phyloP scores from a whole-genome alignment of 2,113 vertebrate genomes.

The Crotalus helleri region DNA sequence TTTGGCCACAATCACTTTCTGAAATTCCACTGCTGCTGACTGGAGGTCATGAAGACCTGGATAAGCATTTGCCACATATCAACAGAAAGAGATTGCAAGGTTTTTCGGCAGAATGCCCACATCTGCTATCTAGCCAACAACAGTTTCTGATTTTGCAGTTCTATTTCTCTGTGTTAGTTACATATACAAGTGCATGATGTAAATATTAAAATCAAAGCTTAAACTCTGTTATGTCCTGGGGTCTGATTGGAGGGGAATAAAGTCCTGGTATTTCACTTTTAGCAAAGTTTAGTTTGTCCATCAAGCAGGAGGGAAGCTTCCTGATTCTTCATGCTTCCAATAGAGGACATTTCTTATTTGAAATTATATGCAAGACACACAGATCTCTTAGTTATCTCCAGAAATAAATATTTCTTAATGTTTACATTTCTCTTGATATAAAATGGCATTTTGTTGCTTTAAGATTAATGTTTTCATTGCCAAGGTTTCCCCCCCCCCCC shows the following conservation, averaged over 20 bases:
- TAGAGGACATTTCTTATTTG: not conserved
- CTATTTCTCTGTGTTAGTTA: constrained; percentile 38
- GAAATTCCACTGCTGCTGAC: constrained; percentile 58
- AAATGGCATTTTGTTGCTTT: not conserved
- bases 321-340: not conserved
- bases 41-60: constrained; percentile 68
- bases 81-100: constrained; percentile 58
- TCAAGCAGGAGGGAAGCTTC: not conserved
- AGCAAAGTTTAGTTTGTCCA: not conserved
- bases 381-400: not conserved
- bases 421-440: not conserved
- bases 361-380: not conserved
- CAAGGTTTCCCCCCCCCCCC: not conserved
- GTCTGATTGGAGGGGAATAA: constrained; percentile 15
- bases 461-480: not conserved
- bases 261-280: too few relatives aligned
- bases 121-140: not conserved
- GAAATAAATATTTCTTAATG: not conserved
- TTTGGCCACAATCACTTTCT: constrained; percentile 53
- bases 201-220: not conserved
- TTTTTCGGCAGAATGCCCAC: constrained; percentile 52
- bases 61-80: constrained; percentile 59
- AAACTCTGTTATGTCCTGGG: constrained; percentile 4
- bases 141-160: constrained; percentile 31
- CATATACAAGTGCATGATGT: constrained; percentile 4